Evolutionary conservation across 2,888 invertebrate species (phyloP).

Genomic region (Pristionchus maxplancki): DNA sequence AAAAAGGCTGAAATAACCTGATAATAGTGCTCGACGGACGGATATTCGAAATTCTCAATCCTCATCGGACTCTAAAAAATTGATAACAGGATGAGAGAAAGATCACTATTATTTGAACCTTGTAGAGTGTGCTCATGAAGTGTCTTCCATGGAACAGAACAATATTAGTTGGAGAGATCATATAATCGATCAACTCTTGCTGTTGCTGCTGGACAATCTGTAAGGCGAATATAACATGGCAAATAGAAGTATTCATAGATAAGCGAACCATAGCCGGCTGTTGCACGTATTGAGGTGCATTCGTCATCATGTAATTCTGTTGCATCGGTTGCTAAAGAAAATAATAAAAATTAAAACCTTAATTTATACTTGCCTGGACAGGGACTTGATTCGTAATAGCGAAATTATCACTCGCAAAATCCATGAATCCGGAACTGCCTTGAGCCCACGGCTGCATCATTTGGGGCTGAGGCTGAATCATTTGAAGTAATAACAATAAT

Average conservation of each 20-base stretch:
- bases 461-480: slow-evolving; percentile 1
- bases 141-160: slow-evolving; percentile 46
- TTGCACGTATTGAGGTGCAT: neutral
- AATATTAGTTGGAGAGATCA: slow-evolving; percentile 43
- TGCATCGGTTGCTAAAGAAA: neutral
- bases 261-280: neutral
- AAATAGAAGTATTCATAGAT: neutral
- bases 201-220: neutral
- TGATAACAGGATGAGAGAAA: neutral
- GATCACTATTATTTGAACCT: neutral
- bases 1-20: neutral
- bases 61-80: slow-evolving; percentile 54
- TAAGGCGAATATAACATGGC: neutral
- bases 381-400: slow-evolving; percentile 13
- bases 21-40: slow-evolving; percentile 75
- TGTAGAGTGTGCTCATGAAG: slow-evolving; percentile 30
- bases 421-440: neutral
- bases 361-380: neutral
- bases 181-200: slow-evolving; percentile 26
- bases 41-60: slow-evolving; percentile 68
- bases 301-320: neutral
- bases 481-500: too few species aligned
- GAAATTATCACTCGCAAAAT: slow-evolving; percentile 44
- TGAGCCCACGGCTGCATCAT: too few species aligned
- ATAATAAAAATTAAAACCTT: neutral